Base-by-base conservation (phyloP, 2,113 vertebrate species). In the Isurus oxyrinchus region DNA sequence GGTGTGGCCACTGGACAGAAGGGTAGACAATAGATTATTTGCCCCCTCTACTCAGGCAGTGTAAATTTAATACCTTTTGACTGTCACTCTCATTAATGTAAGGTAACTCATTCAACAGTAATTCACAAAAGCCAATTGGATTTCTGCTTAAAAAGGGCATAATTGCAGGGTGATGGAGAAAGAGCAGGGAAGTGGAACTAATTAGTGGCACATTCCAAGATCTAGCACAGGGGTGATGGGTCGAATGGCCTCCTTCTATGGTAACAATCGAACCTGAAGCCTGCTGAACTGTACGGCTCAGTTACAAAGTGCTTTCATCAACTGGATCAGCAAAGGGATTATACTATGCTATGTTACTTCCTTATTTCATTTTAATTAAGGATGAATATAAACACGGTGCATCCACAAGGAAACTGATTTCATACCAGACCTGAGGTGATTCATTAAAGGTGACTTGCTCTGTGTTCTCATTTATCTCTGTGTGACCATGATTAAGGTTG, bases 381-480 rank as follows among this genome's bases (percentile, higher is more conserved):
- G 87, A 6, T 90, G 87, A 57, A 90, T 31, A 49, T 90, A 90
- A 90, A 57, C 53, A 87, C 6, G 8, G 49, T 87, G 84, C 84
- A 25, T 5, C 84, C 44, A 57, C 87, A 10, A 57, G 53, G 49
- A 49, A 57, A 55, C 49, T 90, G 87, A 55, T 90, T 55, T 90
- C 25, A 11, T 7, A 90, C 87, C 10, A 90, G 1, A 40, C 53
- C 25, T 90, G 53, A 31, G 87, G 49, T 57, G 53, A 90, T 90
- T 90, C 53, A 90, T 55, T 90, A 90, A 90, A 31, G 49, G 53
- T 55, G 25, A 90, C 87, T 90, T 27, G 25, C 49, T 55, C 49
- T 90, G 10, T 57, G 87, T 90, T 57, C 87, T 90, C 87, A 90
- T 90, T 90, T 90, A 90, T 90, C 87, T 55, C 23, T 90, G 53